Evolutionary conservation across 2,113 vertebrate genomes (phyloP), one percentile per base, ranked within the genome.

Genomic region (Cairina moschata): DNA sequence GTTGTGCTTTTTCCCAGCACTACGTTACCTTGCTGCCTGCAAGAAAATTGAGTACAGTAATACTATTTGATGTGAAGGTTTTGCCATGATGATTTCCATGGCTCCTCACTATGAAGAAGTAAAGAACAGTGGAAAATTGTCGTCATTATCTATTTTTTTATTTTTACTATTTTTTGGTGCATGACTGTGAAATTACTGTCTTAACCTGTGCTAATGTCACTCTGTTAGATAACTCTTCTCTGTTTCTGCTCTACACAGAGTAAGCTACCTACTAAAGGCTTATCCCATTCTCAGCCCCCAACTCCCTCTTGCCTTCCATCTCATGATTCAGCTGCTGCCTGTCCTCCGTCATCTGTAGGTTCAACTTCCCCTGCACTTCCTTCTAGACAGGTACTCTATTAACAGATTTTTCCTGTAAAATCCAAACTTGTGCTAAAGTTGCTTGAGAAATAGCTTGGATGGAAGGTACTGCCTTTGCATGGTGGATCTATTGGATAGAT

Each of bases 171-270:
- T 58, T 72, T 83, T 73, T 71, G 21, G 28, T 92, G 96, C 96
- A 95, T 91, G 93, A 73, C 73, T 83, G 4, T 88, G 83, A 76
- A 87, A 20, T 72, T 42, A 8, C 34, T 77, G 44, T 65, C 28
- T 52, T 97, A 92, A 96, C 34, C 9, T 40, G 11, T 83, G 44
- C 88, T 68, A 7, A 80, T 81, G 40, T 73, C 60, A 68, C 18
- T 92, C 77, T 94, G 62, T 77, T 84, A 75, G 75, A 68, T 97
- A 94, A 97, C 88, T 97, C 60, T 97, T 88, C 80, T 95, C 82
- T 97, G 32, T 98, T 98, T 98, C 97, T 98, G 87, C 98, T 97
- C 94, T 95, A 81, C 92, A 97, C 98, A 98, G 98, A 98, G 97
- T 97, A 97, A 97, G 74, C 65, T 97, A 72, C 97, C 96, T 74